Evolutionary conservation across 2,113 vertebrate species (phyloP).

Genomic region (Myiozetetes cayanensis): DNA sequence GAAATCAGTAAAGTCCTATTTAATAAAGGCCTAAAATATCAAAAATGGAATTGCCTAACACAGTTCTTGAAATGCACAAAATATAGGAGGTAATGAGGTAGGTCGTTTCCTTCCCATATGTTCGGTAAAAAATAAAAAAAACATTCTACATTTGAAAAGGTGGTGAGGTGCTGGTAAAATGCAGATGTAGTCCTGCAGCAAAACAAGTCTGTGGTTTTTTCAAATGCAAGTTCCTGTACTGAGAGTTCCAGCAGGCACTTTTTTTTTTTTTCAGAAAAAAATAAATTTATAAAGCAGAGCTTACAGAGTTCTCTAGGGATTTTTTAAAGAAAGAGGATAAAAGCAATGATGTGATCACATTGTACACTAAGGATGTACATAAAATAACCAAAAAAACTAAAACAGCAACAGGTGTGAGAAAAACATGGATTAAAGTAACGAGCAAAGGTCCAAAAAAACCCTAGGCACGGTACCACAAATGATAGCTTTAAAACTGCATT

Average conservation of each 20-base stretch:
- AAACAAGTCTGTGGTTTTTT: background rate
- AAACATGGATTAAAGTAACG: background rate
- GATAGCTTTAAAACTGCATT: background rate
- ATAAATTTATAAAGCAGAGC: background rate
- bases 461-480: background rate
- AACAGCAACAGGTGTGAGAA: background rate
- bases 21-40: background rate
- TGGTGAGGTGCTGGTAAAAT: background rate
- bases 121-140: background rate
- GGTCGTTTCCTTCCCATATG: background rate
- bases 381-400: background rate
- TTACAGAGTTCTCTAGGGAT: background rate
- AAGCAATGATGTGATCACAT: background rate
- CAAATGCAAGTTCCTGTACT: background rate
- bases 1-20: background rate
- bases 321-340: background rate
- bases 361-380: background rate
- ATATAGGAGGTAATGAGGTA: background rate
- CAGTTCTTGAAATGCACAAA: background rate
- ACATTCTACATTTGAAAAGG: background rate
- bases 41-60: background rate
- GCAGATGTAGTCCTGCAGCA: background rate
- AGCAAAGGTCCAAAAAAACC: background rate
- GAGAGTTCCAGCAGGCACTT: background rate
- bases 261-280: background rate